Evolutionary conservation across 53 echinoderm and acorn worm species (phyloP), one percentile per base, ranked within the genome.

Genomic region (Arbacia lixula): DNA sequence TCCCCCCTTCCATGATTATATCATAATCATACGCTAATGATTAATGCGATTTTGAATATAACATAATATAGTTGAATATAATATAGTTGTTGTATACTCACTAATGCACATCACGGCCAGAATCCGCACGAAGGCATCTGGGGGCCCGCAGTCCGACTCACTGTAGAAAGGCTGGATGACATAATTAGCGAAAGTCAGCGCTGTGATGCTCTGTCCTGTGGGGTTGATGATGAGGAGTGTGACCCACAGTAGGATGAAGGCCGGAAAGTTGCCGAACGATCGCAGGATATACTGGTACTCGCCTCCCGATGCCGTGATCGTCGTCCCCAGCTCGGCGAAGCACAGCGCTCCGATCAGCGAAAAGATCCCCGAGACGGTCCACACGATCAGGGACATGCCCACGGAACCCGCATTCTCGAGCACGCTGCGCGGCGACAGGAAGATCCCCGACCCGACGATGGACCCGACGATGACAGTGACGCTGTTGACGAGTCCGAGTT

Each of bases 181-280:
- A 87, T 93, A 93, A 46, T 93, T 84, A 11, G 93, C 90, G 76
- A 93, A 93, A 20, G 90, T 90, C 29, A 93, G 32, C 9, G 93
- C 90, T 6, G 89, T 87, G 43, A 93, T 90, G 52, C 90, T 87
- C 39, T 93, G 93, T 14, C 90, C 93, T 2, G 93, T 87, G 2
- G 93, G 93, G 75, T 93, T 93, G 41, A 93, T 93, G 65, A 93
- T 90, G 51, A 93, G 90, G 12, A 93, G 87, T 1, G 93, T 93
- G 27, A 85, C 77, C 93, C 93, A 93, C 8, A 93, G 56, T 19
- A 93, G 56, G 20, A 90, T 55, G 39, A 93, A 93, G 3, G 93
- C 90, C 8, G 90, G 93, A 10, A 93, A 72, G 2, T 68, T 26
- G 31, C 93, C 90, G 46, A 93, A 90, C 9, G 87, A 68, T 2